Base-by-base conservation (phyloP, 1,140 invertebrate genomes). In the Bombus fervidus region DNA sequence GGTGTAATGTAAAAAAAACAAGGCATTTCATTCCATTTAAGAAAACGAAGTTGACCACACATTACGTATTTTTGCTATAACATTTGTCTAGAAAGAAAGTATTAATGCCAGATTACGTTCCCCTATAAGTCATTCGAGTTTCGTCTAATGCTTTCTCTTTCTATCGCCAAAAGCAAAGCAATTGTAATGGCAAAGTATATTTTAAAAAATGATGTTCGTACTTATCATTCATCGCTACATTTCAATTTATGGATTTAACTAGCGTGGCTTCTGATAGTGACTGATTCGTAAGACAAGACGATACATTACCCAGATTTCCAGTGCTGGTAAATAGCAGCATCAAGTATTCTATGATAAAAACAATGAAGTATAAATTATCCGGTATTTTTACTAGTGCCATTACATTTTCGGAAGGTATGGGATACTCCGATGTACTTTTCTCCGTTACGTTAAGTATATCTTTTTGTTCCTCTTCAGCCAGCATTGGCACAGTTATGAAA, bases 291-390 rank as follows among this genome's bases (percentile, higher is more conserved):
- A 53, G 47, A 22, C 5, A 53, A 0, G 47, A 6, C 18, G 18
- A 25, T 57, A 34, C 34, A 8, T 86, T 89, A 90, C 89, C 89
- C 6, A 81, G 10, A 62, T 89, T 89, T 15, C 85, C 68, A 5
- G 25, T 81, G 31, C 47, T 41, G 34, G 68, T 59, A 2, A 81
- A 0, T 5, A 81, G 0, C 41, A 90, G 4, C 41, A 85, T 41
- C 0, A 79, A 2, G 15, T 37, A 53, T 28, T 89, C 62, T 0
- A 57, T 5, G 9, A 84, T 0, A 2, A 53, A 84, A 0, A 84
- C 28, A 3, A 71, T 5, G 15, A 12, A 34, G n/a, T 64, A 31
- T 53, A 89, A 31, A 2, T 12, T 57, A 1, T 43, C 34, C 6
- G 88, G 74, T 12, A 57, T 1, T 9, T 74, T 6, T 13, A 87